These are phyloP conservation scores for Garra rufa DNA, from an alignment of 2,113 vertebrate species.

Conservation along the genomic window DNA sequence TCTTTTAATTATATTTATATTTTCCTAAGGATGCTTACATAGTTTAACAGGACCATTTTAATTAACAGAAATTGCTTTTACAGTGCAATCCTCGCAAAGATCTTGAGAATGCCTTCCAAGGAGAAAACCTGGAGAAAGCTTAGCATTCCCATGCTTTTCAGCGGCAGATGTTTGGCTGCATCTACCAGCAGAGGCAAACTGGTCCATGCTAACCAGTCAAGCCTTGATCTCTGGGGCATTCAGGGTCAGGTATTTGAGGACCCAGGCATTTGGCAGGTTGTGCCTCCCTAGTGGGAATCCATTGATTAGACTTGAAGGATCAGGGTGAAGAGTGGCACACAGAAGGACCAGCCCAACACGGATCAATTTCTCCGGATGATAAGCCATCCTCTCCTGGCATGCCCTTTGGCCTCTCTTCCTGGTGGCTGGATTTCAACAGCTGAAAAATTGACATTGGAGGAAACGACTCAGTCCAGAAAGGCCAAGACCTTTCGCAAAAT, in stretches of 20 bases:
- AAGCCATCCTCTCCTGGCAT: slow-evolving; percentile 34
- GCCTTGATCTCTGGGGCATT: not conserved
- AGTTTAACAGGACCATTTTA: not conserved
- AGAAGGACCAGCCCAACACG: slow-evolving; percentile 52
- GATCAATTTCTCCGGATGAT: slow-evolving; percentile 61
- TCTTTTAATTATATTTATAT: not conserved
- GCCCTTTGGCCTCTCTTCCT: slow-evolving; percentile 29
- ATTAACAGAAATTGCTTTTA: too few species aligned
- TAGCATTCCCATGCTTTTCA: too few species aligned
- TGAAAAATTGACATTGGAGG: slow-evolving; percentile 68
- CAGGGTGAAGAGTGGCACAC: slow-evolving; percentile 62
- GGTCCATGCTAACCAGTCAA: not conserved
- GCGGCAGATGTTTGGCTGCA: not conserved
- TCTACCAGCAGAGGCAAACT: not conserved
- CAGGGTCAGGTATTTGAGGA: slow-evolving; percentile 12
- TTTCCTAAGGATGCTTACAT: not conserved
- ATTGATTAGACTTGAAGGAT: slow-evolving; percentile 62
- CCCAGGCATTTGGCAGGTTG: slow-evolving; percentile 55
- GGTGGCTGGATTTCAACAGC: slow-evolving; percentile 38
- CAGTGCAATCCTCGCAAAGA: too few species aligned
- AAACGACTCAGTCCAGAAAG: slow-evolving; percentile 73
- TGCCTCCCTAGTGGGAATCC: slow-evolving; percentile 42
- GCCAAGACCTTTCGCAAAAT: slow-evolving; percentile 78
- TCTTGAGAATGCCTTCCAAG: too few species aligned
- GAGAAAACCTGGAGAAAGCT: too few species aligned